Percentiles rank a stretch among this genome's conserved stretches.
Evolutionary conservation across 2,797 vertebrate species (phyloP).

Genomic region (Alcedo quadribrachys): DNA sequence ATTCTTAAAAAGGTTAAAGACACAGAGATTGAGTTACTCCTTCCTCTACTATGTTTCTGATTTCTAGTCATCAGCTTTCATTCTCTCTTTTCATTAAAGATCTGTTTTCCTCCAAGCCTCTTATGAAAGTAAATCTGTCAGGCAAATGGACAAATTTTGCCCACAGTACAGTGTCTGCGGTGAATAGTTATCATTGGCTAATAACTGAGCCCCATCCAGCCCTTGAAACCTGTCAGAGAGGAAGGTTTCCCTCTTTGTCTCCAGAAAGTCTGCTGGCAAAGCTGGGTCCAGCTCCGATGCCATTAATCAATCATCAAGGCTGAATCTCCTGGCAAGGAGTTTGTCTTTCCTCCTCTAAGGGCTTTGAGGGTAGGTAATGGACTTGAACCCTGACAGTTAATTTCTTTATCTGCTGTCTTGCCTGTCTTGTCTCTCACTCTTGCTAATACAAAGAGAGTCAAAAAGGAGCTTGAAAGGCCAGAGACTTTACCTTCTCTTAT

Average conservation of each 20-base stretch:
- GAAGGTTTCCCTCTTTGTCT: background rate
- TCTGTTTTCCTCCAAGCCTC: background rate
- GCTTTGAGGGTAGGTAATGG: background rate
- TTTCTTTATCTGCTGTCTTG: background rate
- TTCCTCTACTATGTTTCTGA: background rate
- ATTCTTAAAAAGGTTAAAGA: background rate
- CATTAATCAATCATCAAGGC: background rate
- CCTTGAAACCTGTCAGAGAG: background rate
- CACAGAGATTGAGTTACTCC: background rate
- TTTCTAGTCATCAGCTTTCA: background rate
- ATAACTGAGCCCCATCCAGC: background rate
- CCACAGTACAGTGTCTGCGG: background rate
- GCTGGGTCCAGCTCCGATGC: background rate
- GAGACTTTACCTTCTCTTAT: background rate
- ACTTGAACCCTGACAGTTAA: background rate
- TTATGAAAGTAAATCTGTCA: background rate
- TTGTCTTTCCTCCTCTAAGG: background rate
- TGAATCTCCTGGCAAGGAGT: background rate
- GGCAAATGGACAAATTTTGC: background rate
- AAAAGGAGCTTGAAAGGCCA: background rate
- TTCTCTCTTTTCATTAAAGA: background rate
- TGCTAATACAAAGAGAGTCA: background rate
- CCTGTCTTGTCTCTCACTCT: background rate
- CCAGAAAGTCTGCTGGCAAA: background rate
- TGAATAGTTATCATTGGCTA: background rate